phyloP scores from a whole-genome alignment of 23 tunicate species.

The Trididemnum nubilum region DNA sequence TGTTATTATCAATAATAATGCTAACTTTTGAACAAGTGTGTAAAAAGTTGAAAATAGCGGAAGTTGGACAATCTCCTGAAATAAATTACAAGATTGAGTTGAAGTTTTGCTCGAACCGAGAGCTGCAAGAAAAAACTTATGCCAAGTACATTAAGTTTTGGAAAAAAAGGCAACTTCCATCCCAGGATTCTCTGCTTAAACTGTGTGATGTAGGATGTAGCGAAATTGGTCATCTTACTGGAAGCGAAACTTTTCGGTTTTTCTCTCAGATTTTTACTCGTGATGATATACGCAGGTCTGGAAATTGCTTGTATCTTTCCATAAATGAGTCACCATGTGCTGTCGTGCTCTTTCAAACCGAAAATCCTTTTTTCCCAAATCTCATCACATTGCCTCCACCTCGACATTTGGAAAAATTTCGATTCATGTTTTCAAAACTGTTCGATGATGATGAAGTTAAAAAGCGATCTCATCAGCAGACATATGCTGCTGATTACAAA shows the following conservation, averaged over 20 bases:
- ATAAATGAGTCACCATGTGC: not conserved
- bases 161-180: not conserved
- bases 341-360: not conserved
- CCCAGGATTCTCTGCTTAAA: not conserved
- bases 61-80: not conserved
- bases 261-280: not conserved
- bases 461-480: not conserved
- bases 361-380: not conserved
- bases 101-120: not conserved
- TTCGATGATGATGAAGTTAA: constrained; percentile 8
- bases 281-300: not conserved
- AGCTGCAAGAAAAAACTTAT: not conserved
- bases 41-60: not conserved
- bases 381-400: not conserved
- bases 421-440: constrained; percentile 5
- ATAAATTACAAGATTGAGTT: not conserved
- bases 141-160: not conserved
- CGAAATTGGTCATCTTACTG: not conserved
- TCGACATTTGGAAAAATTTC: not conserved
- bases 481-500: not conserved
- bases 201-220: not conserved
- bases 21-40: not conserved
- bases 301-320: not conserved
- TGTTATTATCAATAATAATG: not conserved
- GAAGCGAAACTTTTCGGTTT: not conserved